Base-by-base conservation (phyloP, 2,888 invertebrate genomes). In the Perdita meconis region DNA sequence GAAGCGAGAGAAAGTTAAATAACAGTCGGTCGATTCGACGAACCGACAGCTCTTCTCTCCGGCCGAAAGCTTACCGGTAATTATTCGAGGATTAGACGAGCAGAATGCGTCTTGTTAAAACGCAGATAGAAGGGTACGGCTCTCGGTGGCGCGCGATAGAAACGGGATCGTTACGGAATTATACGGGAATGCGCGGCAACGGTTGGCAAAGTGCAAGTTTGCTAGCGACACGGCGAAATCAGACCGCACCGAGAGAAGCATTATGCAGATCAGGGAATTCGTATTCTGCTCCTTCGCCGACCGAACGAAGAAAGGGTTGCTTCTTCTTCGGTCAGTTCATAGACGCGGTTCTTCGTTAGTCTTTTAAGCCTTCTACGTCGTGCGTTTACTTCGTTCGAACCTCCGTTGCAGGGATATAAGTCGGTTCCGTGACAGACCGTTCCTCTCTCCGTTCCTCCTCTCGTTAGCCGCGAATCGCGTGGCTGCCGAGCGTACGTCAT, bases 231-330 rank as follows among this genome's bases (percentile, higher is more conserved):
- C 72, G 66, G 67, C 60, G 55, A 73, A 72, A 78, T 67, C 65
- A 34, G 63, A 72, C 34, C 64, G n/a, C n/a, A 26, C 24, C 56
- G 42, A 51, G 51, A 60, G 51, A 22, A 13, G 76, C 75, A 81
- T 87, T 85, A 85, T 83, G 81, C 79, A 83, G 80, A 86, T 83
- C 72, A 64, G 74, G 73, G 51, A 67, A 86, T 86, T 84, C 78
- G 70, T 76, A 83, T 84, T 83, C 81, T 60, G 57, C 59, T 50
- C 26, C 47, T 6, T 42, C 42, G 40, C 19, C 34, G 42, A 0
- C 1, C 12, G 30, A 2, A n/a, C 12, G 36, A 16, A 53, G 26
- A 30, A 50, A 8, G 0, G n/a, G n/a, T 24, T 34, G 16, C 4
- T 55, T 22, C n/a, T 22, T 24, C 38, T 36, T 16, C 63, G 38